Percentiles rank a stretch among this genome's conserved stretches.
Conservation (phyloP, 1,140 invertebrate genomes). For the Eulimnadia texana region DNA sequence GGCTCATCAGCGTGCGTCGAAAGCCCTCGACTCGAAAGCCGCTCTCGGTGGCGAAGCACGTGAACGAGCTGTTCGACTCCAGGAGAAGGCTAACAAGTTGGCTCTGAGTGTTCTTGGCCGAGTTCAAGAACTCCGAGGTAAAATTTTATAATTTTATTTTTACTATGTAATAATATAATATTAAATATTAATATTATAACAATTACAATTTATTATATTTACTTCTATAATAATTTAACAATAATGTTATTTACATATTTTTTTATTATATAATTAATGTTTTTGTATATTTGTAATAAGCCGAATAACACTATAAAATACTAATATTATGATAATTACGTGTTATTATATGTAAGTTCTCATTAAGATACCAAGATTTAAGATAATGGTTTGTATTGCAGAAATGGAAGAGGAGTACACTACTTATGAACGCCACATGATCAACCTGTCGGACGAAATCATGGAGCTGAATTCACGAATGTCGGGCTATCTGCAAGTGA, state of each 20-base stretch:
- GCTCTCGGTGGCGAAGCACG: conserved; percentile 47
- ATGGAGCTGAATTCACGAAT: conserved; percentile 33
- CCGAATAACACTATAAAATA: conserved; percentile 5
- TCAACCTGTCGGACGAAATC: conserved; percentile 29
- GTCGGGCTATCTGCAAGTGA: conserved; percentile 31
- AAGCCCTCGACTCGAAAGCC: conserved; percentile 42
- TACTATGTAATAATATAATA: background rate
- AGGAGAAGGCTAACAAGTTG: conserved; percentile 55
- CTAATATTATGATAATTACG: no score
- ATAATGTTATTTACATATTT: background rate
- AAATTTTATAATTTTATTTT: background rate
- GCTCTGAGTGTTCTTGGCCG: conserved; percentile 58
- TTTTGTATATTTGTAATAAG: background rate
- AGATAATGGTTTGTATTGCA: conserved; percentile 27
- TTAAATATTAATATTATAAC: background rate
- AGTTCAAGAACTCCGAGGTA: conserved; percentile 51
- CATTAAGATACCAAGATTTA: background rate
- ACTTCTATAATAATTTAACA: background rate
- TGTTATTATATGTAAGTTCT: no score
- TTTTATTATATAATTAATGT: background rate
- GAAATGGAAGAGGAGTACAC: conserved; percentile 36
- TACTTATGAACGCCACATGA: conserved; percentile 32
- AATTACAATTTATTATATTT: background rate
- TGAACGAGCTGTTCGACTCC: conserved; percentile 50
- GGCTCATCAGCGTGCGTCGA: conserved; percentile 42